Percentiles rank a stretch among this genome's conserved stretches.
Conservation (phyloP, 92 coral and sea anemone species). For the Paramuricea clavata region DNA sequence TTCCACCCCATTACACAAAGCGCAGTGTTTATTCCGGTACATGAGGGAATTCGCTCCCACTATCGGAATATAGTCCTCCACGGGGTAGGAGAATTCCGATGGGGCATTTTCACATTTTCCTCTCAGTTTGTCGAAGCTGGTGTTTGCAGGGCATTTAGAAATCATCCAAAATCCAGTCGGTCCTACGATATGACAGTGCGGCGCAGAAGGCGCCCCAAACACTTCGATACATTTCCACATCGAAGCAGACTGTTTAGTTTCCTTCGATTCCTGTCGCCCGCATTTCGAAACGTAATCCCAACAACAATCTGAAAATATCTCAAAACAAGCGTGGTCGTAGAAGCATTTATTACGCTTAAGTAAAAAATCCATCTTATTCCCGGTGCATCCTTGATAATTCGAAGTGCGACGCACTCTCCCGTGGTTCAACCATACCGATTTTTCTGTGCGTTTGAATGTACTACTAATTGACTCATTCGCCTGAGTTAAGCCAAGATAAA, state of each 20-base stretch:
- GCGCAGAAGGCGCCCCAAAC: too few relatives aligned
- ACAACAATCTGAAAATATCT: conserved; percentile 29
- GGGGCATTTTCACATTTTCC: conserved; percentile 17
- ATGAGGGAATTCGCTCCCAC: not conserved
- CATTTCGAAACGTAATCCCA: conserved; percentile 2
- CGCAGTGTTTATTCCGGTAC: conserved; percentile 17
- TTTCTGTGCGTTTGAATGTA: too few relatives aligned
- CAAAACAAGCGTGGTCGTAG: conserved; percentile 31
- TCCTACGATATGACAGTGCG: not conserved
- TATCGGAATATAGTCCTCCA: conserved; percentile 13
- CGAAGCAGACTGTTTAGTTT: too few relatives aligned
- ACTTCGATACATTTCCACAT: too few relatives aligned
- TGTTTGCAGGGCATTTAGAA: not conserved
- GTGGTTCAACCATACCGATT: too few relatives aligned
- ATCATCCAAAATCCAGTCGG: conserved; percentile 31
- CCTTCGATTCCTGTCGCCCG: not conserved
- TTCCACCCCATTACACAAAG: not conserved
- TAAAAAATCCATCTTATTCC: not conserved
- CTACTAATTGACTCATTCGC: too few relatives aligned
- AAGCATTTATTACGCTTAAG: not conserved
- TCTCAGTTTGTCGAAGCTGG: not conserved
- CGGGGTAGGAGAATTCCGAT: conserved; percentile 2
- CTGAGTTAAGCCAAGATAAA: too few relatives aligned
- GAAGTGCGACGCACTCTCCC: not conserved
- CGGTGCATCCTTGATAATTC: not conserved